A percentile compares a stretch with the other conserved stretches of the same genome.
Conservation (phyloP, 2,888 invertebrate genomes). For the Leptodirus hochenwartii region DNA sequence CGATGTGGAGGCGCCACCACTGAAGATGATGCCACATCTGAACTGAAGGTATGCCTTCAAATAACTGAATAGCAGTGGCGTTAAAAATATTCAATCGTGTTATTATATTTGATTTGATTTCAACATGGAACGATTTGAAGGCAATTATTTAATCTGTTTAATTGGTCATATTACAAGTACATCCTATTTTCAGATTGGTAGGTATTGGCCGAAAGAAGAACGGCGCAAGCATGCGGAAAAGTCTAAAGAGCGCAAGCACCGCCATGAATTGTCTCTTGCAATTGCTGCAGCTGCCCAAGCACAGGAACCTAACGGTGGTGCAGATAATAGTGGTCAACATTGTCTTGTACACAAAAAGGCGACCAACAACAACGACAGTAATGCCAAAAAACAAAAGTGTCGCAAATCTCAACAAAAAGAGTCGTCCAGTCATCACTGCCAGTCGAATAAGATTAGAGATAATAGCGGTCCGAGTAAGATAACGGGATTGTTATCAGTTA, state of each 20-base stretch:
- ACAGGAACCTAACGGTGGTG: slow-evolving; percentile 18
- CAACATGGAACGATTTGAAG: slow-evolving; percentile 1
- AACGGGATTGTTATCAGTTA: slow-evolving; percentile 36
- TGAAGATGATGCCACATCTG: slow-evolving; percentile 65
- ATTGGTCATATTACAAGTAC: background rate
- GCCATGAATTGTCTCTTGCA: slow-evolving; percentile 21
- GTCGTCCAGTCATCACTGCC: slow-evolving; percentile 37
- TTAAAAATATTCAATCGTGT: slow-evolving; percentile 1
- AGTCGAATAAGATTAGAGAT: too few relatives aligned
- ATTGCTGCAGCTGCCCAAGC: slow-evolving; percentile 19
- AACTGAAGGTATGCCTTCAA: slow-evolving; percentile 37
- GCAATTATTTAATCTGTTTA: background rate
- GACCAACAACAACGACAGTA: slow-evolving; percentile 26
- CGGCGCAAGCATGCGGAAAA: slow-evolving; percentile 54
- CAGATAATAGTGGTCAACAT: slow-evolving; percentile 12
- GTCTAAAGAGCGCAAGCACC: slow-evolving; percentile 41
- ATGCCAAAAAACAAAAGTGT: slow-evolving; percentile 27
- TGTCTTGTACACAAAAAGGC: slow-evolving; percentile 18
- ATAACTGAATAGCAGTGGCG: background rate
- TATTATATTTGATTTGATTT: too few relatives aligned
- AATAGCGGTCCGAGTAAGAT: slow-evolving; percentile 30
- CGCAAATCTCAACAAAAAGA: slow-evolving; percentile 27
- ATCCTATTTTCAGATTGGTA: slow-evolving; percentile 31
- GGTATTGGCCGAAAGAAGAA: slow-evolving; percentile 62
- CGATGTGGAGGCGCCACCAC: slow-evolving; percentile 41